Evolutionary conservation across 2,888 invertebrate genomes (phyloP).

Genomic region (Mythimna pallens): DNA sequence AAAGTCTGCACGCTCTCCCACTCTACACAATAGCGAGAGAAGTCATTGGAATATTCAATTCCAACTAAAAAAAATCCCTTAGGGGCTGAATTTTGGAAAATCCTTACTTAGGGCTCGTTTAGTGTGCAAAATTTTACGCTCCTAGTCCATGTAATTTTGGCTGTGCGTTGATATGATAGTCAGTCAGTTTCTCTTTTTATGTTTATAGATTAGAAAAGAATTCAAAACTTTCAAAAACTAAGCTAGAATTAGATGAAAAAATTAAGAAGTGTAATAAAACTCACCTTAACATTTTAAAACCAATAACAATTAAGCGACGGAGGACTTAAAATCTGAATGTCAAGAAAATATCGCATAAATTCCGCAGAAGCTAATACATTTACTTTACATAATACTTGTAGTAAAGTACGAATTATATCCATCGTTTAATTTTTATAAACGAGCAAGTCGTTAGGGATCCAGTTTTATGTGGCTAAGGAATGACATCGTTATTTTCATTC

Average conservation of each 20-base stretch:
- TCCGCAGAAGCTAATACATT: constrained; percentile 35
- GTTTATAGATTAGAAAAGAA: background rate
- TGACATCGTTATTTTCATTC: constrained; percentile 55
- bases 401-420: constrained; percentile 51
- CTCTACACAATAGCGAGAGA: too few relatives aligned
- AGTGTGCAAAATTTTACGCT: too few relatives aligned
- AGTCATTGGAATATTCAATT: too few relatives aligned
- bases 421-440: constrained; percentile 53
- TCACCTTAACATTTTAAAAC: constrained; percentile 7
- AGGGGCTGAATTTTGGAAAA: too few relatives aligned
- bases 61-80: too few relatives aligned
- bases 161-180: too few relatives aligned
- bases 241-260: background rate
- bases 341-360: constrained; percentile 31
- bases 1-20: too few relatives aligned
- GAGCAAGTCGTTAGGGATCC: constrained; percentile 53
- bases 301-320: constrained; percentile 7
- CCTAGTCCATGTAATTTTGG: too few relatives aligned
- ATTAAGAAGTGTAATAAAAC: background rate
- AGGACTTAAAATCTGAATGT: constrained; percentile 22
- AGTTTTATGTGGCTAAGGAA: constrained; percentile 49
- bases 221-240: constrained; percentile 1
- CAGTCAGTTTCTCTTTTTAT: too few relatives aligned
- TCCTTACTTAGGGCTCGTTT: too few relatives aligned
- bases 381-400: constrained; percentile 42